These are phyloP conservation scores for Ctenopoma multispine DNA, from an alignment of 2,797 vertebrate genomes.

Conservation along the genomic window DNA sequence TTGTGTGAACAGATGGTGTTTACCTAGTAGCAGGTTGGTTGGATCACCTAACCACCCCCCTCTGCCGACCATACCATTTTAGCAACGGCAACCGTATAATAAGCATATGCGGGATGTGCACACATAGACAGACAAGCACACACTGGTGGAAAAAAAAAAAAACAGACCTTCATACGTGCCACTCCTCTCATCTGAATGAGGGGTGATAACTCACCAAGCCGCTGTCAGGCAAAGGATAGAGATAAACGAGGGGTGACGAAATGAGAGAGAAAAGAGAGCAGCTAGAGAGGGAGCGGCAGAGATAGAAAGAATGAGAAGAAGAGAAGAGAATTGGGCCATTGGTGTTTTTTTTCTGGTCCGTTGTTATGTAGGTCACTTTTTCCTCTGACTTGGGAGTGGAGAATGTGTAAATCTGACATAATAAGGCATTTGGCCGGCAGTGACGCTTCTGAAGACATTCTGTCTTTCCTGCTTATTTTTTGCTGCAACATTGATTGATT, in stretches of 20 bases:
- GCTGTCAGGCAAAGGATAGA: constrained; percentile 71
- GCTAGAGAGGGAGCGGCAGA: constrained; percentile 55
- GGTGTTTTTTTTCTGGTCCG: constrained; percentile 68
- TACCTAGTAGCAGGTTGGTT: constrained; percentile 89
- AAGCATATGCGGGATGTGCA: background rate
- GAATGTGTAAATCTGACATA: constrained; percentile 90
- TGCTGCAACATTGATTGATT: constrained; percentile 41
- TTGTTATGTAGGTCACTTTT: constrained; percentile 83
- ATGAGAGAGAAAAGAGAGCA: constrained; percentile 70
- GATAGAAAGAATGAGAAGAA: constrained; percentile 52
- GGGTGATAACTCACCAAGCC: constrained; percentile 72
- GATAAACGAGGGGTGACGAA: constrained; percentile 74
- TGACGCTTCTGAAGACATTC: constrained; percentile 75
- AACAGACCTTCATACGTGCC: constrained; percentile 29
- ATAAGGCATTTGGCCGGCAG: constrained; percentile 86
- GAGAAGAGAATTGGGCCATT: constrained; percentile 75
- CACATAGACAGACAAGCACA: background rate
- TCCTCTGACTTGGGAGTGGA: constrained; percentile 53
- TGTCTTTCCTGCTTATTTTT: constrained; percentile 64
- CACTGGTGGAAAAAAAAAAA: constrained; percentile 14
- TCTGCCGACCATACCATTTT: constrained; percentile 79
- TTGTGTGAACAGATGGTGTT: constrained; percentile 92
- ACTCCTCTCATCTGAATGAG: constrained; percentile 70
- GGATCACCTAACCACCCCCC: constrained; percentile 88
- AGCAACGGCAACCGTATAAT: constrained; percentile 61